Base-by-base conservation (phyloP, 1,140 invertebrate species). In the Teleopsis dalmanni region DNA sequence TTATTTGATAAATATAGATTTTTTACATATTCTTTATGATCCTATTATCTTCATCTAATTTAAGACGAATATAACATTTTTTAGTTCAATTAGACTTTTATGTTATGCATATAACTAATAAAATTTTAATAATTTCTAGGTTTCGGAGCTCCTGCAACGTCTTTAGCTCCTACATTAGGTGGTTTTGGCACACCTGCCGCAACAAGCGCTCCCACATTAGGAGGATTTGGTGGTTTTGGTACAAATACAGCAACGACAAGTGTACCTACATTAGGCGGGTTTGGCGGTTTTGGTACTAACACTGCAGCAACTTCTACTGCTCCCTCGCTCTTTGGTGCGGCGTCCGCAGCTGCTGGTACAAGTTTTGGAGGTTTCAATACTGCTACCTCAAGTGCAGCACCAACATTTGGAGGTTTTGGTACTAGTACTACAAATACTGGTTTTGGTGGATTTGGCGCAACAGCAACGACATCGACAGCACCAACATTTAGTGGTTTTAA, bases 341-440 rank as follows among this genome's bases (percentile, higher is more conserved):
- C 33, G 31, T 13, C 23, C 26, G 26, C 0, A 29, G 41, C 44
- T 6, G 67, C 65, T 43, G 60, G 55, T 25, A 58, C 65, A 36
- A 49, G 65, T 68, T 45, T 59, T 42, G 36, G 10, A n/a, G 14
- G 9, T 33, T 81, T 82, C 71, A 80, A 79, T 9, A 51, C 72
- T 41, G 62, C 72, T 7, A 70, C 73, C 34, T 62, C 61, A 16
- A n/a, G n/a, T n/a, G 52, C 61, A 31, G 53, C 72, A 9, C 58
- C 60, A 14, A 14, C 63, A 2, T 81, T 81, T 51, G 71, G 76
- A 42, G 72, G 71, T 8, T 81, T 80, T 59, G 75, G 73, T 19
- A 55, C 60, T 7, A 72, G 73, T 37, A 69, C 72, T 10, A 73
- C 66, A 25, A 60, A 71, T 13, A 60, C 65, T 21, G 50, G 52